Evolutionary conservation across 2,888 invertebrate species (phyloP).

Genomic region (Cephus nigrinus): DNA sequence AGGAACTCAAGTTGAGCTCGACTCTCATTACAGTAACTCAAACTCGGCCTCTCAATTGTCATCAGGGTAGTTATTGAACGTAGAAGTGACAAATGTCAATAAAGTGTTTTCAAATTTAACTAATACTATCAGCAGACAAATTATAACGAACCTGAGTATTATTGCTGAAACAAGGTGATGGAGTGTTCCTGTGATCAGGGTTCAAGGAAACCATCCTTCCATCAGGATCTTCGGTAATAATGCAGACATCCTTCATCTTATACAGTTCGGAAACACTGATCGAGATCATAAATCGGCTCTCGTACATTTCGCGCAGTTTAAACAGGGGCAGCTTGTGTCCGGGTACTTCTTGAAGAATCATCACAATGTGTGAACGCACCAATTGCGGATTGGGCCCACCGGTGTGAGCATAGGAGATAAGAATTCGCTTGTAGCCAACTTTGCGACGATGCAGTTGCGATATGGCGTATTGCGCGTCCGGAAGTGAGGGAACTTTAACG

Average conservation of each 20-base stretch:
- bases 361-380: constrained; percentile 76
- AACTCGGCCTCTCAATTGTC: constrained; percentile 58
- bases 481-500: constrained; percentile 77
- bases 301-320: constrained; percentile 85
- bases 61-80: constrained; percentile 30
- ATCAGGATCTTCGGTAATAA: constrained; percentile 76
- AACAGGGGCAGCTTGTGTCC: constrained; percentile 81
- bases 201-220: constrained; percentile 79
- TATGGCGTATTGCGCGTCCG: constrained; percentile 80
- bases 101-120: neutral
- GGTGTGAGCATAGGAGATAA: constrained; percentile 78
- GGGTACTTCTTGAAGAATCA: constrained; percentile 81
- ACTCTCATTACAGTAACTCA: constrained; percentile 48
- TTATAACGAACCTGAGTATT: constrained; percentile 46
- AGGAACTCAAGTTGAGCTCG: constrained; percentile 50
- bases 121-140: neutral
- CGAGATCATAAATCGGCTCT: constrained; percentile 82
- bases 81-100: constrained; percentile 5
- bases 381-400: constrained; percentile 75
- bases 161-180: constrained; percentile 66
- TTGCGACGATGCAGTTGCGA: constrained; percentile 86
- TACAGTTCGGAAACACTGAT: constrained; percentile 79
- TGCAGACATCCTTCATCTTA: constrained; percentile 81
- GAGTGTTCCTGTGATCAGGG: constrained; percentile 72
- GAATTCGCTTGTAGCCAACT: constrained; percentile 83